A percentile compares a stretch with the other conserved stretches of the same genome.
These are phyloP conservation scores for Brachystomella parvula DNA, from an alignment of 1,140 invertebrate species.

Conservation along the genomic window DNA sequence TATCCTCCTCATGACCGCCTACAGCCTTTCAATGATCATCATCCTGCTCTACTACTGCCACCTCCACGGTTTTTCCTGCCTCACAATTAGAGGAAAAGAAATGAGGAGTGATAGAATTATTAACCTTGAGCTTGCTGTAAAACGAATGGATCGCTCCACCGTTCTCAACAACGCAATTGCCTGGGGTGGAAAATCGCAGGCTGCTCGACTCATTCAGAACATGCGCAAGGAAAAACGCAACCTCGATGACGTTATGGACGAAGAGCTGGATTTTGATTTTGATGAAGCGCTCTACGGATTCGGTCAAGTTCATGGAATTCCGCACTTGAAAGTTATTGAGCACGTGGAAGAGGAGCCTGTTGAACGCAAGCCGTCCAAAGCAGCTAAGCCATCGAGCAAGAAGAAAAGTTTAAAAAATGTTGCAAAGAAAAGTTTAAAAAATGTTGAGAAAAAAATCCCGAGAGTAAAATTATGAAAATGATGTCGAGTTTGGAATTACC, in stretches of 20 bases:
- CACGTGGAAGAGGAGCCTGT: not conserved
- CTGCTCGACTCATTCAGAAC: not conserved
- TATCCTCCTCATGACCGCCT: not conserved
- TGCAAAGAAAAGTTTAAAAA: not conserved
- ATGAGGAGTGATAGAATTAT: not conserved
- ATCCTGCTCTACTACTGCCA: not conserved
- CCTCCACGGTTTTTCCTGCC: not conserved
- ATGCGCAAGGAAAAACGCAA: not conserved
- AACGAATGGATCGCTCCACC: not conserved
- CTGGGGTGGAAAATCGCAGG: constrained; percentile 1
- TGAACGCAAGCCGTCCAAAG: not conserved
- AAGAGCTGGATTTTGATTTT: not conserved
- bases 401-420: not conserved
- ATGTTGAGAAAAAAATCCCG: not conserved
- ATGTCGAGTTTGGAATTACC: not conserved
- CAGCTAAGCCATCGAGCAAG: too few relatives aligned
- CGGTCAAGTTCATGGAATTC: not conserved
- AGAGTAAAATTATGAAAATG: not conserved
- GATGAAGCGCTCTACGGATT: constrained; percentile 1
- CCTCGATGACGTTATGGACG: not conserved
- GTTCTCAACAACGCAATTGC: not conserved
- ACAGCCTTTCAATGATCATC: not conserved
- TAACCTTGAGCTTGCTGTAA: not conserved
- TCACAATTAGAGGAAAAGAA: not conserved
- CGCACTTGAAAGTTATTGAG: not conserved